These are phyloP conservation scores for Chaenodraco wilsoni DNA, from an alignment of 2,797 vertebrate genomes.

Conservation along the genomic window DNA sequence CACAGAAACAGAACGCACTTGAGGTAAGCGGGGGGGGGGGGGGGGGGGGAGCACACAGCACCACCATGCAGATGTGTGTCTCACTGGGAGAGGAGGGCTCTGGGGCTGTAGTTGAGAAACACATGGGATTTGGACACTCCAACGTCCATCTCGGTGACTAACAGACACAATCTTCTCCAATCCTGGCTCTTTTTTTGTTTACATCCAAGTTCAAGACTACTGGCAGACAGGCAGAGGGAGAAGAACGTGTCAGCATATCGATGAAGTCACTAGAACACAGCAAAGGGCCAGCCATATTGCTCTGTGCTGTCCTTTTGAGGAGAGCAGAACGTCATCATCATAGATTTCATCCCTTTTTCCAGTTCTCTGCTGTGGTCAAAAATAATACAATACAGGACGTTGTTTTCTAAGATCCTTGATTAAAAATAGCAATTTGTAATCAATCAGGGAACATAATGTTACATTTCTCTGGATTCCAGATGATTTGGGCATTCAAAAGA, in stretches of 20 bases:
- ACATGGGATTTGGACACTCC: conserved; percentile 73
- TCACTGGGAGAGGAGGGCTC: conserved; percentile 77
- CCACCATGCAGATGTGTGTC: conserved; percentile 71
- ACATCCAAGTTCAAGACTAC: conserved; percentile 49
- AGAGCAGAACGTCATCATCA: conserved; percentile 8
- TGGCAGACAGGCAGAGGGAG: conserved; percentile 51
- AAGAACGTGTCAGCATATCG: conserved; percentile 45
- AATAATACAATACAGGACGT: not conserved
- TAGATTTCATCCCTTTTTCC: not conserved
- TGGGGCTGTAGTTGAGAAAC: conserved; percentile 77
- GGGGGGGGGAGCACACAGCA: conserved; percentile 47
- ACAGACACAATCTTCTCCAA: conserved; percentile 58
- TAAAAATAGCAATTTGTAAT: not conserved
- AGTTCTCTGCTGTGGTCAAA: not conserved
- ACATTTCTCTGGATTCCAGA: not conserved
- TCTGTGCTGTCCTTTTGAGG: not conserved
- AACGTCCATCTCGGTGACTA: conserved; percentile 73
- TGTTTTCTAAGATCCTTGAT: not conserved
- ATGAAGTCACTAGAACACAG: conserved; percentile 16
- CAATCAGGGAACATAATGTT: not conserved
- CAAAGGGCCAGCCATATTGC: conserved; percentile 13
- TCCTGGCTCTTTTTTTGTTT: conserved; percentile 25
- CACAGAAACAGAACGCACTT: conserved; percentile 30
- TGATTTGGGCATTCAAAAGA: not conserved
- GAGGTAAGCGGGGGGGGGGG: conserved; percentile 43